A percentile compares a stretch with the other conserved stretches of the same genome.
phyloP scores from a whole-genome alignment of 2,888 invertebrate species.

The Troides aeacus region DNA sequence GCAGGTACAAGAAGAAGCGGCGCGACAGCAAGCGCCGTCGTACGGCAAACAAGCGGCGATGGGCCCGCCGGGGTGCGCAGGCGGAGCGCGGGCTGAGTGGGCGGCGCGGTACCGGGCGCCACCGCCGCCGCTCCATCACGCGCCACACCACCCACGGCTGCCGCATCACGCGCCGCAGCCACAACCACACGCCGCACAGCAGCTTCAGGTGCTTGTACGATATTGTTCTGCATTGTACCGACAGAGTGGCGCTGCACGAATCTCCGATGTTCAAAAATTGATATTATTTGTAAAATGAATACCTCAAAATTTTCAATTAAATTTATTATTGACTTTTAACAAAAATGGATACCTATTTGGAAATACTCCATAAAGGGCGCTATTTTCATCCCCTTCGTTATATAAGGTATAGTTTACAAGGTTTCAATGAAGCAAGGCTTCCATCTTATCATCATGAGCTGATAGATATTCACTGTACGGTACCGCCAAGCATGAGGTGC shows the following conservation, averaged over 20 bases:
- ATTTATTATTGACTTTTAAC: no score
- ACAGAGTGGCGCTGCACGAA: background rate
- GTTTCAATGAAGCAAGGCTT: no score
- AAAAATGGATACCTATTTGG: no score
- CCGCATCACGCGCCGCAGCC: conserved; percentile 56
- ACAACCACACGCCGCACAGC: conserved; percentile 32
- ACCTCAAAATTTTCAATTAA: no score
- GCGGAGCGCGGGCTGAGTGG: conserved; percentile 51
- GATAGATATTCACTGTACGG: no score
- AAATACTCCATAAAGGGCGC: no score
- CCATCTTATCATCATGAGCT: no score
- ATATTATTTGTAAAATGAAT: background rate
- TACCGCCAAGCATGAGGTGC: no score
- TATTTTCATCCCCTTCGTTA: no score
- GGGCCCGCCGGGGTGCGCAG: conserved; percentile 55
- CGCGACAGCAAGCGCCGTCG: conserved; percentile 91
- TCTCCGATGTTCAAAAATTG: background rate
- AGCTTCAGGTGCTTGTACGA: conserved; percentile 23
- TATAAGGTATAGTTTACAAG: no score
- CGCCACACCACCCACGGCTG: conserved; percentile 87
- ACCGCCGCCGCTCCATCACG: conserved; percentile 74
- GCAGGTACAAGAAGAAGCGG: conserved; percentile 94
- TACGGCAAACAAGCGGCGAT: conserved; percentile 87
- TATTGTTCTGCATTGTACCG: no score
- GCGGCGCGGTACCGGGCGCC: conserved; percentile 43